Conservation (phyloP, 2,888 invertebrate species). For the Zeuzera pyrina region DNA sequence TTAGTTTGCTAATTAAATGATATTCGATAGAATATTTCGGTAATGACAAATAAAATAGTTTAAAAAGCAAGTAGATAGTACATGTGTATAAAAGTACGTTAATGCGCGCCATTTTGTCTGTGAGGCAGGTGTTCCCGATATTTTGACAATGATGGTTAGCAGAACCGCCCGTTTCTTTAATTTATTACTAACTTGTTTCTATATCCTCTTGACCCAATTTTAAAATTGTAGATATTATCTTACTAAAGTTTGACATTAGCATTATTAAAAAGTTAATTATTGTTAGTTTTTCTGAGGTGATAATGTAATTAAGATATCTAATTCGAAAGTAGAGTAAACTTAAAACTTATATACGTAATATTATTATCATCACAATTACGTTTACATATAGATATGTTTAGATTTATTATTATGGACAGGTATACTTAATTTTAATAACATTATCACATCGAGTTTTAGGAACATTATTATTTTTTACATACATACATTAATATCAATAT, state of each 20-base stretch:
- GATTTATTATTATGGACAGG: no score
- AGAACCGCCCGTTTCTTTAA: conserved; percentile 60
- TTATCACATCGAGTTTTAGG: no score
- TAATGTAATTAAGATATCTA: conserved; percentile 22
- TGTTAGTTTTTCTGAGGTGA: conserved; percentile 23
- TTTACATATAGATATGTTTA: no score
- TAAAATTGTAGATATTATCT: conserved; percentile 43
- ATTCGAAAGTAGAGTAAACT: no score
- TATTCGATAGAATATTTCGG: neutral
- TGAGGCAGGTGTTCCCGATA: conserved; percentile 60
- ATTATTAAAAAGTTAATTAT: conserved; percentile 31
- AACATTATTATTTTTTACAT: no score
- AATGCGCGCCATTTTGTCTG: conserved; percentile 55
- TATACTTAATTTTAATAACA: no score
- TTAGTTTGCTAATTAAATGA: neutral
- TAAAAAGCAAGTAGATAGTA: no score
- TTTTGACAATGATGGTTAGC: conserved; percentile 70
- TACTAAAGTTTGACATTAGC: conserved; percentile 34
- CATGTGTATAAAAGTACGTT: conserved; percentile 40
- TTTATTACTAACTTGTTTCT: conserved; percentile 48
- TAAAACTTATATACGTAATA: no score
- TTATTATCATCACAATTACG: no score
- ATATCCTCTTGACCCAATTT: conserved; percentile 56
- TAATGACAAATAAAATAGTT: no score
- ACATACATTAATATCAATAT: no score